Evolutionary conservation across 2,888 invertebrate species (phyloP).

Genomic region (Brenthis hecate): DNA sequence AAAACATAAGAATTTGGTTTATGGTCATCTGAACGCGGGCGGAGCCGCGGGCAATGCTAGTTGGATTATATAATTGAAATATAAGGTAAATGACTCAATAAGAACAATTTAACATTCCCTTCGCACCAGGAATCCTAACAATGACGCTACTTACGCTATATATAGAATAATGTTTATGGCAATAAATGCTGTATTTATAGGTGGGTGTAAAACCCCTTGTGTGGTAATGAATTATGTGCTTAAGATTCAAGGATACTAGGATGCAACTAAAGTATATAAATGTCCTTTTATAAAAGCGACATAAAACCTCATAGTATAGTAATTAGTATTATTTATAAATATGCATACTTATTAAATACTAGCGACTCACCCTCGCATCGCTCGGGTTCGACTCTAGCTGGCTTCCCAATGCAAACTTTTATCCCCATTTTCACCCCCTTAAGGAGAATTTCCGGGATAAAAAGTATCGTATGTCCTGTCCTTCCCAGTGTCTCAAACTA

Average conservation of each 20-base stretch:
- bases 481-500: too few species aligned
- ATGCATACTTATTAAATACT: too few species aligned
- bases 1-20: too few species aligned
- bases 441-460: too few species aligned
- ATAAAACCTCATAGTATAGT: not conserved
- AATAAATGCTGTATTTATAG: constrained; percentile 12
- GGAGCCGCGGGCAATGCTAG: too few species aligned
- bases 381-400: too few species aligned
- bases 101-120: constrained; percentile 21
- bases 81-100: constrained; percentile 18
- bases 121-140: constrained; percentile 9
- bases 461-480: too few species aligned
- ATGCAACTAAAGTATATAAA: not conserved
- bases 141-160: not conserved
- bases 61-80: not conserved
- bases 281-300: not conserved
- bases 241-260: constrained; percentile 1
- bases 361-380: too few species aligned
- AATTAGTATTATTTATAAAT: not conserved
- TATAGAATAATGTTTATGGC: constrained; percentile 11
- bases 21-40: too few species aligned
- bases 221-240: constrained; percentile 1
- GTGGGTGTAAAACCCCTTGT: constrained; percentile 12
- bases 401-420: too few species aligned
- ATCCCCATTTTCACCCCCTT: too few species aligned